These are phyloP conservation scores for Nomada ferruginata DNA, from an alignment of 2,888 invertebrate genomes.

Conservation along the genomic window DNA sequence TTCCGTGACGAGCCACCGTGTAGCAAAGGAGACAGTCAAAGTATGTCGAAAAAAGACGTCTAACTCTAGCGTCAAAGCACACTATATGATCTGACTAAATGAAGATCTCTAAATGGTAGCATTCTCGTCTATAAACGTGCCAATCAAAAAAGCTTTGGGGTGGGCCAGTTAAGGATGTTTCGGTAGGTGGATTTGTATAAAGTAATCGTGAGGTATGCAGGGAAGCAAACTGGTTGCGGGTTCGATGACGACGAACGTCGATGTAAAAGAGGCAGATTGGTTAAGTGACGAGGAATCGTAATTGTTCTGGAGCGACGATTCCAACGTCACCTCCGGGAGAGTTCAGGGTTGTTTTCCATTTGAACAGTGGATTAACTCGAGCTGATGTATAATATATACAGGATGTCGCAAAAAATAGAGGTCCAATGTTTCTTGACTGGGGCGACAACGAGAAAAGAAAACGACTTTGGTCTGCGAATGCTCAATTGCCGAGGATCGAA, in stretches of 20 bases:
- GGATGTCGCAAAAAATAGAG: no score
- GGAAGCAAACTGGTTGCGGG: conserved; percentile 55
- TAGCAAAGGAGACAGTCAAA: conserved; percentile 56
- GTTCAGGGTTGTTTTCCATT: conserved; percentile 32
- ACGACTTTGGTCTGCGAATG: no score
- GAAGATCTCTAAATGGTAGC: conserved; percentile 78
- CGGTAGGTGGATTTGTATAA: conserved; percentile 29
- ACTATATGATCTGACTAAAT: conserved; percentile 74
- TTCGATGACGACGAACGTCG: no score
- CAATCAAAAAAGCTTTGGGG: conserved; percentile 76
- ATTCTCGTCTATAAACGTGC: conserved; percentile 79
- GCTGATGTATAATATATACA: conserved; percentile 24
- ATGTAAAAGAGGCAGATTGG: neutral
- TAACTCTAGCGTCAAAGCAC: conserved; percentile 79
- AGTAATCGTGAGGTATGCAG: conserved; percentile 39
- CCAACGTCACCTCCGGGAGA: conserved; percentile 41
- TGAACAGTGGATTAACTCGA: conserved; percentile 26
- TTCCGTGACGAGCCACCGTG: neutral
- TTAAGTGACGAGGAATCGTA: conserved; percentile 23
- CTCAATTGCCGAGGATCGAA: no score
- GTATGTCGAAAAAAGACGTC: conserved; percentile 60
- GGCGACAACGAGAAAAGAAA: no score
- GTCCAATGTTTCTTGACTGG: no score
- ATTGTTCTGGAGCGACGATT: conserved; percentile 8
- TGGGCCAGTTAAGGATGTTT: conserved; percentile 34